Evolutionary conservation across 2,113 vertebrate species (phyloP).

Genomic region (Emydocephalus ijimae): DNA sequence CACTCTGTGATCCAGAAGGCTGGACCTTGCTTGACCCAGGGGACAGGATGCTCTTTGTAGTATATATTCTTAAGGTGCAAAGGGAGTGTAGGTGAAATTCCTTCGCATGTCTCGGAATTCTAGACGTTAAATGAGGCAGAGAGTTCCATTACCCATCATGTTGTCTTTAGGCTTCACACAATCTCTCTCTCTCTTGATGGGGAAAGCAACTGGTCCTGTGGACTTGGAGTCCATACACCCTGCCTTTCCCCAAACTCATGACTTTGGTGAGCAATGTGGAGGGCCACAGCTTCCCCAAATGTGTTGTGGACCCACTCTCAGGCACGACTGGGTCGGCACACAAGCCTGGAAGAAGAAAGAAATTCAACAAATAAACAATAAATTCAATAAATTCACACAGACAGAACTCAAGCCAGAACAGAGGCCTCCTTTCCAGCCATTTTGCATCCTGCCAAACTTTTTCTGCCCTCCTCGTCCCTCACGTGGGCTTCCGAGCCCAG

Average conservation of each 20-base stretch:
- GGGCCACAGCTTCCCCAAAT: not conserved
- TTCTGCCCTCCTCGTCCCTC: not conserved
- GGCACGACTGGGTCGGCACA: not conserved
- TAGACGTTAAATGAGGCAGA: not conserved
- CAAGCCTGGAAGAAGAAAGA: not conserved
- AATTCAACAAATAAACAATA: not conserved
- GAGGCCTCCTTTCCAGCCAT: rapidly evolving
- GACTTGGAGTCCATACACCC: not conserved
- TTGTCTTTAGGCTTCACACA: not conserved
- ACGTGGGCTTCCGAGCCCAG: slow-evolving; percentile 36
- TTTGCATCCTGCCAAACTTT: rapidly evolving
- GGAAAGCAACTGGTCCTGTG: not conserved
- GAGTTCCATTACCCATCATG: not conserved
- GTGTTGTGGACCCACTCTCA: not conserved
- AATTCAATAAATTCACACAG: not conserved
- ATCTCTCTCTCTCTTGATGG: not conserved
- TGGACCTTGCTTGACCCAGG: not conserved
- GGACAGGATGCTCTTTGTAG: not conserved
- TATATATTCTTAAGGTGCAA: not conserved
- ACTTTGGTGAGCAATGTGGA: not conserved
- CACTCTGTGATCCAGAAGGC: not conserved
- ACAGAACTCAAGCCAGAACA: rapidly evolving
- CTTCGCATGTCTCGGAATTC: not conserved
- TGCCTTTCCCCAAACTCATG: not conserved
- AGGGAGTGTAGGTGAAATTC: not conserved